These are phyloP conservation scores for Helogale parvula DNA, from an alignment of 2,113 vertebrate species.

Conservation along the genomic window DNA sequence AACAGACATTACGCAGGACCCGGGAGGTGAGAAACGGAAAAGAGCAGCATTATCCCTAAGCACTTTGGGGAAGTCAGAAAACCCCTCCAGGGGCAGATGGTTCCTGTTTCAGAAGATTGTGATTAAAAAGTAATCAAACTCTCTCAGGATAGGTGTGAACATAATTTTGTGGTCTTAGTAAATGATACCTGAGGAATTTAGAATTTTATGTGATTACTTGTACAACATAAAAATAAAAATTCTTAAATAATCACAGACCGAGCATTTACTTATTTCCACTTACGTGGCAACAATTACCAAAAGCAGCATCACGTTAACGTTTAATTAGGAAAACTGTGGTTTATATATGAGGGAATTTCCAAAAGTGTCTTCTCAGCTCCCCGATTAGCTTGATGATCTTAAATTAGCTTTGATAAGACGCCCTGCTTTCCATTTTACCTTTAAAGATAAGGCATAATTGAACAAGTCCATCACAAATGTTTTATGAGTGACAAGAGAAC, in stretches of 20 bases:
- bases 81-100: background rate
- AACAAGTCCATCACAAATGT: background rate
- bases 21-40: background rate
- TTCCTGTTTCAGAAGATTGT: background rate
- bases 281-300: background rate
- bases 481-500: background rate
- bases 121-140: background rate
- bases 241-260: background rate
- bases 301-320: background rate
- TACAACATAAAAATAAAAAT: background rate
- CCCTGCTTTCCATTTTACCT: background rate
- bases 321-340: background rate
- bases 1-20: background rate
- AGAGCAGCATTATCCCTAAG: background rate
- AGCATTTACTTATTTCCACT: background rate
- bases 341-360: background rate
- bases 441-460: background rate
- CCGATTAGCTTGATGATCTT: background rate
- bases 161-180: background rate
- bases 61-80: background rate
- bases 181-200: background rate
- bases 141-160: background rate
- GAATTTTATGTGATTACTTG: background rate
- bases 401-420: background rate
- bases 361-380: background rate